These are phyloP conservation scores for Holothuria scabra DNA, from an alignment of 53 echinoderm and acorn worm genomes.

Conservation along the genomic window DNA sequence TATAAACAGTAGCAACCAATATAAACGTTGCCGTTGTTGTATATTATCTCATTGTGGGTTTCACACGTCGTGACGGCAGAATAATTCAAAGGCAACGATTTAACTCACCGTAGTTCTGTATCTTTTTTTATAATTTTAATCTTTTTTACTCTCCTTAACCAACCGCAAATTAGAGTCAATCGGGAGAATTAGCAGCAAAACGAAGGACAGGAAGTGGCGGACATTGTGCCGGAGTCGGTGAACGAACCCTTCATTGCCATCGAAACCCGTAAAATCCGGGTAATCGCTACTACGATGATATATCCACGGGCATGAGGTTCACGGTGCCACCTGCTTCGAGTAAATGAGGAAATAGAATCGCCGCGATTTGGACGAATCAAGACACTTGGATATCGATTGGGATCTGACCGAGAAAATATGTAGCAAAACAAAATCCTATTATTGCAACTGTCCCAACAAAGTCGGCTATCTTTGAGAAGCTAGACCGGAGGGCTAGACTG, in stretches of 20 bases:
- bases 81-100: no score
- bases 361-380: slow-evolving; percentile 41
- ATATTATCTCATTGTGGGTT: no score
- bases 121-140: no score
- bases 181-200: no score
- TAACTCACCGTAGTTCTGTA: no score
- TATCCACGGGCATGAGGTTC: slow-evolving; percentile 30
- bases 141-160: no score
- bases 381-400: slow-evolving; percentile 36
- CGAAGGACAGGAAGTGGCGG: no score
- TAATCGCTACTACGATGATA: slow-evolving; percentile 30
- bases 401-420: slow-evolving; percentile 43
- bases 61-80: no score
- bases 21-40: no score
- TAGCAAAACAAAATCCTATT: slow-evolving; percentile 43
- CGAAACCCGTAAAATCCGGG: slow-evolving; percentile 35
- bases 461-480: slow-evolving; percentile 27
- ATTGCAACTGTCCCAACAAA: slow-evolving; percentile 46
- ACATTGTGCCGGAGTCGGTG: slow-evolving; percentile 16
- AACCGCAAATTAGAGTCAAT: no score
- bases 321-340: slow-evolving; percentile 33
- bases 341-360: slow-evolving; percentile 46
- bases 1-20: no score
- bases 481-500: slow-evolving; percentile 38
- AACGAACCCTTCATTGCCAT: slow-evolving; percentile 40